Evolutionary conservation across 2,888 invertebrate species (phyloP).

Genomic region (Margaritifera margaritifera): DNA sequence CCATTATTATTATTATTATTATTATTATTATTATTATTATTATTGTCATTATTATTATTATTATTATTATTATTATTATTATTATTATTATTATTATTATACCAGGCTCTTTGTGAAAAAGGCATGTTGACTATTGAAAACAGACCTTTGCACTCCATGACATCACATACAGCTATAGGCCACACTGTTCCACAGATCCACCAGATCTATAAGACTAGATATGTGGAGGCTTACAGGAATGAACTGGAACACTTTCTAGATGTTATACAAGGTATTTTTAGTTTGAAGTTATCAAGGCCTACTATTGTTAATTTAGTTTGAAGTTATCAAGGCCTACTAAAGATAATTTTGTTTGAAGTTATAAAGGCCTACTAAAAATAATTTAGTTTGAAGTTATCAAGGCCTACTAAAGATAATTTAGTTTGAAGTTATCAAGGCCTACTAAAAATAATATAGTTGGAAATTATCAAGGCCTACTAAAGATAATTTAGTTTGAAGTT

Average conservation of each 20-base stretch:
- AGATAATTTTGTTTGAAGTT: neutral
- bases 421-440: neutral
- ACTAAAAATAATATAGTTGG: no score
- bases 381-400: neutral
- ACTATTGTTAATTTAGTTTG: no score
- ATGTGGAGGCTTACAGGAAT: slow-evolving; percentile 56
- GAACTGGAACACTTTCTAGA: slow-evolving; percentile 65
- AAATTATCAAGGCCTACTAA: neutral
- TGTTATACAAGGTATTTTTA: slow-evolving; percentile 56
- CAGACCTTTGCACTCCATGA: slow-evolving; percentile 24
- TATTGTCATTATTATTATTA: neutral
- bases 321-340: no score
- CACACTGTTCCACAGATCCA: slow-evolving; percentile 36
- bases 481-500: slow-evolving; percentile 1
- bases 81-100: neutral
- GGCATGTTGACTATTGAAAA: slow-evolving; percentile 52
- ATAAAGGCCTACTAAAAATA: no score
- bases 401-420: neutral
- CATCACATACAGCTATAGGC: slow-evolving; percentile 16
- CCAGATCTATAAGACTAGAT: slow-evolving; percentile 43
- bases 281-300: neutral
- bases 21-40: neutral
- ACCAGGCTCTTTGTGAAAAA: slow-evolving; percentile 57
- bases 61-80: neutral
- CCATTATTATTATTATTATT: neutral